Percentiles rank a stretch among this genome's conserved stretches.
Conservation (phyloP, 2,113 vertebrate species). For the Ammodytes marinus region DNA sequence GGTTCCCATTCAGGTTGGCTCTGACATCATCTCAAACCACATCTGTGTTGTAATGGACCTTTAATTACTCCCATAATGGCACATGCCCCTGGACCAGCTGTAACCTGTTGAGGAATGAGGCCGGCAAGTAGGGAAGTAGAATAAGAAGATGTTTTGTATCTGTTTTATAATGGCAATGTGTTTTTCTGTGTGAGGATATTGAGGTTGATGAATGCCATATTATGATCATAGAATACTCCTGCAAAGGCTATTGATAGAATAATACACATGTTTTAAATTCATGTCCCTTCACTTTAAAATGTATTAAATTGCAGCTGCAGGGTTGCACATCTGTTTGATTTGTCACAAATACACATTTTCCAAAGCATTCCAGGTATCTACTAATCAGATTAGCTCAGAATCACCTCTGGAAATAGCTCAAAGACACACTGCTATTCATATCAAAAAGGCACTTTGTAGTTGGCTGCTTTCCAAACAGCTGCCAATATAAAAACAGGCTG, state of each 20-base stretch:
- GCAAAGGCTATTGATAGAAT: background rate
- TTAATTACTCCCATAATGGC: background rate
- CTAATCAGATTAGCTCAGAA: conserved; percentile 49
- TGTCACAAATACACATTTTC: conserved; percentile 30
- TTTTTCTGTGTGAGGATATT: background rate
- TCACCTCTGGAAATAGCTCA: conserved; percentile 56
- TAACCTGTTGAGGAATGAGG: conserved; percentile 1
- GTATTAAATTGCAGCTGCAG: conserved; percentile 48
- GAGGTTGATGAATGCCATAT: too few relatives aligned
- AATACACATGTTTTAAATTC: background rate
- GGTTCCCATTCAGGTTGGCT: background rate
- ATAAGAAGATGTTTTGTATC: background rate
- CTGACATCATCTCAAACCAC: background rate
- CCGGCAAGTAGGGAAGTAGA: background rate
- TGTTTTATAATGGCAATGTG: background rate
- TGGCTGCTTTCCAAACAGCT: conserved; percentile 72
- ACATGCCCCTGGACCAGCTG: conserved; percentile 7
- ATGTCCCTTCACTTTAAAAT: conserved; percentile 1
- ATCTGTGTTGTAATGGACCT: conserved; percentile 6
- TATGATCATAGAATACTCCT: background rate
- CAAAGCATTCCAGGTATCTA: conserved; percentile 27
- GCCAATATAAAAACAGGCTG: conserved; percentile 55
- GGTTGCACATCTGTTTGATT: conserved; percentile 14
- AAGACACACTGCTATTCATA: conserved; percentile 52
- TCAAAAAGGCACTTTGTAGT: conserved; percentile 40